Conservation (phyloP, 2,888 invertebrate genomes). For the Cerceris rybyensis region DNA sequence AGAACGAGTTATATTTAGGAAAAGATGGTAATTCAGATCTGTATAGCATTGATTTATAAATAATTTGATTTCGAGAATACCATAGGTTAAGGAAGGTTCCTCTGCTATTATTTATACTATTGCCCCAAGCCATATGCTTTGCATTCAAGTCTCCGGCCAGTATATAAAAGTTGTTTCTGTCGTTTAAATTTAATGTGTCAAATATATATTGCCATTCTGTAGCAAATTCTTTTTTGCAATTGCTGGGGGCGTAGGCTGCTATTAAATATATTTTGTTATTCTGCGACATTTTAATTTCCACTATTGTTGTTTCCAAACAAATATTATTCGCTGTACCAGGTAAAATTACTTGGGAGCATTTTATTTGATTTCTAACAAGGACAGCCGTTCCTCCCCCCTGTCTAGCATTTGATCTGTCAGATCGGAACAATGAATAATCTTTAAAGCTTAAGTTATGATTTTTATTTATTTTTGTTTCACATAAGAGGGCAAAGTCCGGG, state of each 20-base stretch:
- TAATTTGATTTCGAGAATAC: background rate
- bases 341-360: too few species aligned
- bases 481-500: background rate
- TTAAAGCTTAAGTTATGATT: background rate
- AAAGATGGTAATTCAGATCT: background rate
- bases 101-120: background rate
- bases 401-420: background rate
- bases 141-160: constrained; percentile 1
- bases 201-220: background rate
- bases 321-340: background rate
- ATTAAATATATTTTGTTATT: background rate
- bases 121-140: background rate
- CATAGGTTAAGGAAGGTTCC: background rate
- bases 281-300: background rate
- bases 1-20: background rate
- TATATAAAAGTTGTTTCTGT: background rate
- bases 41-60: background rate
- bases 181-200: background rate
- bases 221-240: background rate
- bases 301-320: background rate
- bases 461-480: background rate
- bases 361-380: too few species aligned
- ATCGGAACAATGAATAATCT: background rate
- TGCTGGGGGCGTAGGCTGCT: background rate
- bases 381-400: background rate